These are phyloP conservation scores for Beaufortia kweichowensis DNA, from an alignment of 2,113 vertebrate species.

Conservation along the genomic window DNA sequence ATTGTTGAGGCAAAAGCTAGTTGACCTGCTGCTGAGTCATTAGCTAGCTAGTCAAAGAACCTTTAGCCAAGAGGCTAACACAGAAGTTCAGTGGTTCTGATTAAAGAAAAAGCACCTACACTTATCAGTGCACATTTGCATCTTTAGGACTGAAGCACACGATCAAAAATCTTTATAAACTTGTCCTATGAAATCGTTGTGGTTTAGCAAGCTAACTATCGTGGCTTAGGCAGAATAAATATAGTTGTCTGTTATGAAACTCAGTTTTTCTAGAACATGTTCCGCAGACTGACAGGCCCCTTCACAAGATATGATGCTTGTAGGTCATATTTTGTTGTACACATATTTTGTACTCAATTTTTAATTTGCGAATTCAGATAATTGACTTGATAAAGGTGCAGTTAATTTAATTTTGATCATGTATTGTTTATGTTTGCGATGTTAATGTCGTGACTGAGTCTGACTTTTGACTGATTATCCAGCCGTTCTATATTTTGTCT, in stretches of 20 bases:
- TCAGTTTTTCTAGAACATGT: slow-evolving; percentile 8
- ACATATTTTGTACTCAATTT: too few species aligned
- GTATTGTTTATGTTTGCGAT: too few species aligned
- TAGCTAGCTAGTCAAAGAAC: slow-evolving; percentile 66
- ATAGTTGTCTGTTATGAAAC: not conserved
- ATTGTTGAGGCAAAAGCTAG: not conserved
- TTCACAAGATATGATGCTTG: not conserved
- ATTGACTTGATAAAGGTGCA: too few species aligned
- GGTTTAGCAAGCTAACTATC: slow-evolving; percentile 23
- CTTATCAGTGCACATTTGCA: not conserved
- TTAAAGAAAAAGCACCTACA: not conserved
- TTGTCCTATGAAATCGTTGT: not conserved
- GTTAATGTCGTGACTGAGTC: too few species aligned
- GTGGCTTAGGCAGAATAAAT: not conserved
- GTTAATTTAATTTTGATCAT: too few species aligned
- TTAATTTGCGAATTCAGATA: too few species aligned
- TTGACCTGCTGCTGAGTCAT: slow-evolving; percentile 75
- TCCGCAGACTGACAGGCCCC: not conserved
- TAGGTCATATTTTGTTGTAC: not conserved
- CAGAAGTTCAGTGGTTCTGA: not conserved
- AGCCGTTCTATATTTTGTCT: too few species aligned
- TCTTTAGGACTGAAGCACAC: not conserved
- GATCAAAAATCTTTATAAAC: not conserved
- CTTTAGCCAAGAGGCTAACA: slow-evolving; percentile 53
- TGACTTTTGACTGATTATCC: too few species aligned